Percentiles rank a stretch among this genome's conserved stretches.
These are phyloP conservation scores for Clostera curtula DNA, from an alignment of 2,888 invertebrate genomes.

Conservation along the genomic window DNA sequence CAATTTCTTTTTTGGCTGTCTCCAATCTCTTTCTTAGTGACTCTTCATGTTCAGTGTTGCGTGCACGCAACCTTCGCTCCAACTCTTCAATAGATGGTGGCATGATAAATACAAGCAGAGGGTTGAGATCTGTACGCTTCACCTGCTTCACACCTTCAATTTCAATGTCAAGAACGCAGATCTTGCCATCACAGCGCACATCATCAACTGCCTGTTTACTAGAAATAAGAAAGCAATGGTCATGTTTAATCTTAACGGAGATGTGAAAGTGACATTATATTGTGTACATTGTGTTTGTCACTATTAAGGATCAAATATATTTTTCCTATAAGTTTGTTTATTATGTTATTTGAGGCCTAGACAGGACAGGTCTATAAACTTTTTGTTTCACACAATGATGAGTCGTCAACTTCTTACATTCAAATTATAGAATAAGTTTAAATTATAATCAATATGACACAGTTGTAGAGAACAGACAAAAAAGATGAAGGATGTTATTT, in stretches of 20 bases:
- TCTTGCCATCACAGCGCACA: slow-evolving; percentile 85
- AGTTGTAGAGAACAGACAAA: slow-evolving; percentile 4
- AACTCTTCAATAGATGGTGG: slow-evolving; percentile 91
- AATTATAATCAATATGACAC: slow-evolving; percentile 2
- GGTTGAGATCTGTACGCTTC: slow-evolving; percentile 86
- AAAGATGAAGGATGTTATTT: too few relatives aligned
- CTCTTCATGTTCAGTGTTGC: slow-evolving; percentile 95
- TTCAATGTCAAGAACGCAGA: slow-evolving; percentile 96
- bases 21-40: slow-evolving; percentile 84
- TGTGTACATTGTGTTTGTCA: too few relatives aligned
- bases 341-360: too few relatives aligned
- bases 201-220: slow-evolving; percentile 90
- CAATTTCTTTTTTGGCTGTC: slow-evolving; percentile 86
- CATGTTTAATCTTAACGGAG: too few relatives aligned
- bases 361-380: too few relatives aligned
- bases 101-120: slow-evolving; percentile 91
- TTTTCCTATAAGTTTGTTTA: too few relatives aligned
- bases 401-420: too few relatives aligned
- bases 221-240: slow-evolving; percentile 28
- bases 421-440: too few relatives aligned
- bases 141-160: slow-evolving; percentile 93
- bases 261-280: too few relatives aligned
- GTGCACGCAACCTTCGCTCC: slow-evolving; percentile 80
- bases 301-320: too few relatives aligned
- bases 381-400: too few relatives aligned